These are phyloP conservation scores for Poecilobothrus nobilitatus DNA, from an alignment of 2,888 invertebrate genomes.

Conservation along the genomic window DNA sequence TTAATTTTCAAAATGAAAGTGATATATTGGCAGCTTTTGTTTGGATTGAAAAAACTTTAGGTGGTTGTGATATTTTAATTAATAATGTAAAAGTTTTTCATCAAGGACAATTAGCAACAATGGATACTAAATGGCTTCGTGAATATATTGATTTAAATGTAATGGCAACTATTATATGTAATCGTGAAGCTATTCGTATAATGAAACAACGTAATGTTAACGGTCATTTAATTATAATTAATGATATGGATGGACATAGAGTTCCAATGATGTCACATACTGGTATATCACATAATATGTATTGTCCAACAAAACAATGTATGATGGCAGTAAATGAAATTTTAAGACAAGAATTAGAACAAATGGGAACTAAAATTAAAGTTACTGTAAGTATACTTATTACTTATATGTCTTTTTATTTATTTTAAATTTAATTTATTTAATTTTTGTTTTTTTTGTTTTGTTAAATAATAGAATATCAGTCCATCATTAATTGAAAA, in stretches of 20 bases:
- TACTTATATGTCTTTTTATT: background rate
- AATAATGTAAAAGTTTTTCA: constrained; percentile 41
- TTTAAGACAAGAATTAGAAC: constrained; percentile 37
- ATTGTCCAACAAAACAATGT: constrained; percentile 37
- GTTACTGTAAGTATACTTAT: constrained; percentile 33
- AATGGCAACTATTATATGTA: constrained; percentile 44
- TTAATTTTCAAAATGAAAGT: constrained; percentile 46
- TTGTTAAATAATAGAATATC: constrained; percentile 14
- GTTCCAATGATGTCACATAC: constrained; percentile 26
- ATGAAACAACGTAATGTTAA: constrained; percentile 44
- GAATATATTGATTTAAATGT: constrained; percentile 36
- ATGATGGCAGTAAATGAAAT: constrained; percentile 38
- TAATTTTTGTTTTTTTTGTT: background rate
- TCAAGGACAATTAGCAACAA: constrained; percentile 30
- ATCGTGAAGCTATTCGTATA: constrained; percentile 45
- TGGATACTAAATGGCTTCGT: constrained; percentile 17
- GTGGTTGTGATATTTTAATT: constrained; percentile 49
- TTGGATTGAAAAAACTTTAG: constrained; percentile 44
- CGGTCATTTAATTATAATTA: constrained; percentile 47
- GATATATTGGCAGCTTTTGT: constrained; percentile 47
- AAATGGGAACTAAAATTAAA: constrained; percentile 35
- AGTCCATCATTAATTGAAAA: constrained; percentile 19
- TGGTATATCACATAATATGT: constrained; percentile 33
- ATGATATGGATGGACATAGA: constrained; percentile 37
- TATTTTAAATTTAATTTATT: background rate